phyloP scores from a whole-genome alignment of 2,888 invertebrate species.

The Ommatoiulus sabulosus region DNA sequence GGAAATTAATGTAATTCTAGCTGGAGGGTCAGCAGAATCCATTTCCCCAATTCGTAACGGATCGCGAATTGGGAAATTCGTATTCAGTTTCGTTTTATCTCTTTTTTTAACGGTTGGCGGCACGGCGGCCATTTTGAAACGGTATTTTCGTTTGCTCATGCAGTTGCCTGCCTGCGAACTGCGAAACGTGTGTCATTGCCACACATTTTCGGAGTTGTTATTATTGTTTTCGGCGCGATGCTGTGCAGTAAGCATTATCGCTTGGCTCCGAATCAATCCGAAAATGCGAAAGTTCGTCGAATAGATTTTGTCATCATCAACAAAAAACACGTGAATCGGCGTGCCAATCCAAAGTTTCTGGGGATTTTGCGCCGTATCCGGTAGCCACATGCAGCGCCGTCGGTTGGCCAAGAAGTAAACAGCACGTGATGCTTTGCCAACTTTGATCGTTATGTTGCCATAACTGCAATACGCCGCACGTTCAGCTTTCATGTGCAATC shows the following conservation, averaged over 20 bases:
- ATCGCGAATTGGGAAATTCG: not conserved
- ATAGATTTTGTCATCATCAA: constrained; percentile 1
- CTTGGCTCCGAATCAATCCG: not conserved
- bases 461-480: not conserved
- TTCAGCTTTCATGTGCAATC: not conserved
- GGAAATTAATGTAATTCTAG: too few species aligned
- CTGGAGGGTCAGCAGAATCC: not conserved
- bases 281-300: not conserved
- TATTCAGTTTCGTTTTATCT: too few species aligned
- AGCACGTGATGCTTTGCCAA: not conserved
- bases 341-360: not conserved
- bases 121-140: not conserved
- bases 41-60: not conserved
- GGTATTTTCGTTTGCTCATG: not conserved
- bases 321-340: not conserved
- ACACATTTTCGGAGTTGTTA: not conserved
- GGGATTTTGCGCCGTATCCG: not conserved
- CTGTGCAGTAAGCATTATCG: not conserved
- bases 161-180: not conserved
- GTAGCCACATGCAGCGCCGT: not conserved
- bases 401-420: not conserved
- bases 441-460: not conserved
- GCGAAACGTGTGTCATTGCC: not conserved
- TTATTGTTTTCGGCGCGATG: not conserved
- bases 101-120: not conserved